Evolutionary conservation across 2,888 invertebrate species (phyloP).

Genomic region (Liopterus haemorrhoidalis): DNA sequence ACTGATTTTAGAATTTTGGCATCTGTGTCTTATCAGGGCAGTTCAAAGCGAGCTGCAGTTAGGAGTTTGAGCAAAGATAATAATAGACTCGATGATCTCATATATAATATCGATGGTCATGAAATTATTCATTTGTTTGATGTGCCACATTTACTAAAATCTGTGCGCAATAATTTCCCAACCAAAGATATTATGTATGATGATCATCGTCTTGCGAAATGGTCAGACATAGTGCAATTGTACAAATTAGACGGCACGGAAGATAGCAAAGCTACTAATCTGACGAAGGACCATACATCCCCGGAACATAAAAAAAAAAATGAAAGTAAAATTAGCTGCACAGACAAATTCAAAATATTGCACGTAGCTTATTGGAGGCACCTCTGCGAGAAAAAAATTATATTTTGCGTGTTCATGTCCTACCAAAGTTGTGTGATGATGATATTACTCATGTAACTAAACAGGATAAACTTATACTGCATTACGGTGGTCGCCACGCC

Average conservation of each 20-base stretch:
- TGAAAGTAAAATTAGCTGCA: slow-evolving; percentile 5
- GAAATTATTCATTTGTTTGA: slow-evolving; percentile 10
- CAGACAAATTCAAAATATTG: too few species aligned
- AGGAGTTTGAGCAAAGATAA: not conserved
- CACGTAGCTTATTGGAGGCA: too few species aligned
- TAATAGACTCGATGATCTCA: not conserved
- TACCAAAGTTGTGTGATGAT: too few species aligned
- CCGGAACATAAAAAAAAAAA: not conserved
- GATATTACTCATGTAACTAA: too few species aligned
- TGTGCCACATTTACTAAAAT: slow-evolving; percentile 4
- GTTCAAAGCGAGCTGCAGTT: slow-evolving; percentile 8
- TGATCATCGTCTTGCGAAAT: slow-evolving; percentile 1
- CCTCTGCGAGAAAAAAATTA: too few species aligned
- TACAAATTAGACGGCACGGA: not conserved
- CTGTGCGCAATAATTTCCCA: slow-evolving; percentile 6
- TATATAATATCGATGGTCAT: slow-evolving; percentile 10
- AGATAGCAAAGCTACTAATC: slow-evolving; percentile 1
- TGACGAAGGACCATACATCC: not conserved
- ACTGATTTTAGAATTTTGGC: slow-evolving; percentile 9
- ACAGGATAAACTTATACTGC: too few species aligned
- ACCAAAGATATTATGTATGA: slow-evolving; percentile 7
- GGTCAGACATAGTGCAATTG: slow-evolving; percentile 9
- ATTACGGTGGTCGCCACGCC: too few species aligned
- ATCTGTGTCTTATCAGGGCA: slow-evolving; percentile 9
- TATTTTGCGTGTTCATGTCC: too few species aligned